phyloP scores from a whole-genome alignment of 2,888 invertebrate species.

The Antitype chi region DNA sequence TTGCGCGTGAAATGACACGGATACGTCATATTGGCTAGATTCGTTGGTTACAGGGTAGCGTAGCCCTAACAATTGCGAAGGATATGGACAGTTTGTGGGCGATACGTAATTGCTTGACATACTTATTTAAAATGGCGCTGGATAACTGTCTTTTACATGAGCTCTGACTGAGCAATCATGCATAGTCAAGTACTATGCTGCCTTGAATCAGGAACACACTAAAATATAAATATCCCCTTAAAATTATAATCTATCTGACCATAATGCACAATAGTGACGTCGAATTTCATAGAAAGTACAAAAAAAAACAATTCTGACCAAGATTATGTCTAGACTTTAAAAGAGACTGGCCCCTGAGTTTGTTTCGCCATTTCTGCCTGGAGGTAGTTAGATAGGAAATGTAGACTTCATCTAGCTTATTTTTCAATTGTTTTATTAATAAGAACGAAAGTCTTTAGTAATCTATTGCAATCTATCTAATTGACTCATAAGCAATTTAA shows the following conservation, averaged over 20 bases:
- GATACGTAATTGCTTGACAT: not conserved
- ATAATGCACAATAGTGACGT: not conserved
- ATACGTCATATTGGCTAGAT: constrained; percentile 73
- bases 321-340: not conserved
- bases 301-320: not conserved
- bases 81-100: constrained; percentile 10
- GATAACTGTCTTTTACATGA: not conserved
- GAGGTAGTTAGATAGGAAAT: not conserved
- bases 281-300: not conserved
- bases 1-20: constrained; percentile 78
- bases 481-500: too few species aligned
- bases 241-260: not conserved
- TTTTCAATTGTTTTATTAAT: not conserved
- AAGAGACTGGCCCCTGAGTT: not conserved
- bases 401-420: not conserved
- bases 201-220: not conserved
- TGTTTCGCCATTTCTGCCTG: not conserved
- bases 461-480: too few species aligned
- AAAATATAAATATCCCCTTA: not conserved
- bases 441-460: too few species aligned
- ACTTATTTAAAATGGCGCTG: not conserved
- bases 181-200: not conserved
- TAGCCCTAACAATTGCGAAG: not conserved
- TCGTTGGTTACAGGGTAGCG: constrained; percentile 33
- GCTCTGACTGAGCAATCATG: not conserved